A percentile compares a stretch with the other conserved stretches of the same genome.
Conservation (phyloP, 2,797 vertebrate species). For the Rhinella marina region DNA sequence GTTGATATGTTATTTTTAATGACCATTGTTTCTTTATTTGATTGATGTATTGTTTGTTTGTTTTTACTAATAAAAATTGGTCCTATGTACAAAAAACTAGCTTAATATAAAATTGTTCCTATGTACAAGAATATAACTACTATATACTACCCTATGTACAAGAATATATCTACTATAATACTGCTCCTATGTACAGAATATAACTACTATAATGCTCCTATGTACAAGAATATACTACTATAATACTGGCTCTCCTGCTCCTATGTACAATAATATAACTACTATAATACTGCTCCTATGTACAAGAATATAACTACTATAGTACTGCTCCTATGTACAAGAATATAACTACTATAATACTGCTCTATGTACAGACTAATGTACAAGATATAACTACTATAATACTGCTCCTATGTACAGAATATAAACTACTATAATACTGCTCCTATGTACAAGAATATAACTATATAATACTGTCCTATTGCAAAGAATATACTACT, state of each 20-base stretch:
- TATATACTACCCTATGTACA: too few species aligned
- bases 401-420: not conserved
- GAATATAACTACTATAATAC: constrained; percentile 1
- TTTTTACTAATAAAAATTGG: too few species aligned
- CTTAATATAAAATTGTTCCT: not conserved
- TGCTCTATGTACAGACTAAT: too few species aligned
- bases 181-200: not conserved
- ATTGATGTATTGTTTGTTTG: too few species aligned
- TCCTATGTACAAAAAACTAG: not conserved
- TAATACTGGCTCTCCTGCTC: not conserved
- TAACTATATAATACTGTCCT: not conserved
- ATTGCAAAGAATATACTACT: too few species aligned
- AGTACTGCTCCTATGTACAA: not conserved
- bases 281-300: constrained; percentile 8
- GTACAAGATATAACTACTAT: constrained; percentile 2
- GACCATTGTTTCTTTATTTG: too few species aligned
- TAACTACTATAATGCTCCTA: not conserved
- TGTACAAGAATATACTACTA: not conserved
- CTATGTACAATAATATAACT: constrained; percentile 2
- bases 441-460: too few species aligned
- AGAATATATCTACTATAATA: not conserved
- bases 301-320: constrained; percentile 9
- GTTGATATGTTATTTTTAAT: too few species aligned
- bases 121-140: not conserved
- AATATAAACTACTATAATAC: too few species aligned